These are phyloP conservation scores for Coracopsis vasa DNA, from an alignment of 2,113 vertebrate genomes.

Conservation along the genomic window DNA sequence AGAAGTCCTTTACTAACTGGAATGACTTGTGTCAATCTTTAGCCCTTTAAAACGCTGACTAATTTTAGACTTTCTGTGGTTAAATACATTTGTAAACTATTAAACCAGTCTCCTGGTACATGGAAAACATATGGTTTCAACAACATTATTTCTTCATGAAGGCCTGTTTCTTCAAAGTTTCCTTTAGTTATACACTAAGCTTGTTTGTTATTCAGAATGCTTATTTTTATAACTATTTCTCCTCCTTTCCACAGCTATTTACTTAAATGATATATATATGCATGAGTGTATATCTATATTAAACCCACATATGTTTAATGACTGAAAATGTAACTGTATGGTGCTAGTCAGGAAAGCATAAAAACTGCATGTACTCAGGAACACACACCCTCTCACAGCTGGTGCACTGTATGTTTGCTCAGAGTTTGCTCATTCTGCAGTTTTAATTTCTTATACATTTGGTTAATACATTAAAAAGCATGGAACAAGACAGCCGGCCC, in stretches of 20 bases:
- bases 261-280: background rate
- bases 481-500: background rate
- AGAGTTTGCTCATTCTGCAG: background rate
- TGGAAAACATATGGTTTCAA: conserved; percentile 70
- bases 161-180: conserved; percentile 44
- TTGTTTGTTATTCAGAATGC: conserved; percentile 24
- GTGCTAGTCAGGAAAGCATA: background rate
- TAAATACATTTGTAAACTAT: conserved; percentile 70
- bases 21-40: conserved; percentile 62
- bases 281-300: background rate
- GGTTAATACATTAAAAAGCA: background rate
- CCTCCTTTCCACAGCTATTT: conserved; percentile 51
- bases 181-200: conserved; percentile 30
- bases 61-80: conserved; percentile 72
- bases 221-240: conserved; percentile 49
- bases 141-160: conserved; percentile 56
- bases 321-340: background rate
- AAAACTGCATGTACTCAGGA: background rate
- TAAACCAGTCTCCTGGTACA: conserved; percentile 45
- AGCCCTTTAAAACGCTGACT: conserved; percentile 53
- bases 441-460: background rate
- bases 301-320: background rate
- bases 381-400: background rate
- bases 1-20: conserved; percentile 42
- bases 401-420: background rate